Base-by-base conservation (phyloP, 2,113 vertebrate species). In the Pelecanus crispus region DNA sequence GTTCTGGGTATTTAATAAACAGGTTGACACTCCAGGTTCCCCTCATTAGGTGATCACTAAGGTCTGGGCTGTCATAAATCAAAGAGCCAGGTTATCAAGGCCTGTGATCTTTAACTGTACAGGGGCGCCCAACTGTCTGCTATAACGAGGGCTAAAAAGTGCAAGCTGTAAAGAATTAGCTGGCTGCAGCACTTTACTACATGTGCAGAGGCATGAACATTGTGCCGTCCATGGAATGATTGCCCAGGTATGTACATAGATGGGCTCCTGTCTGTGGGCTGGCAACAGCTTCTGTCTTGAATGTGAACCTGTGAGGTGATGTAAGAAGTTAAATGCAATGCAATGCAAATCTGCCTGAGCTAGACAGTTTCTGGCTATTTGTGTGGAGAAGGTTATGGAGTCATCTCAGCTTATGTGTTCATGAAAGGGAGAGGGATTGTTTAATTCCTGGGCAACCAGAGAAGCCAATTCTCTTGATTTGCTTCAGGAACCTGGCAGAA, bases 1-100 rank as follows among this genome's bases (percentile, higher is more conserved):
- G 98, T 99, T 99, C 98, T 98, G 98, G 98, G 98, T 98, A 99
- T 99, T 99, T 99, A 99, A 99, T 99, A 99, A 99, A 99, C 98
- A 99, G 99, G 98, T 99, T 99, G 99, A 99, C 99, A 99, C 99
- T 99, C 98, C 89, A 96, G 84, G 98, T 98, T 98, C 98, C 98
- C 98, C 99, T 99, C 99, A 99, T 99, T 99, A 99, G 99, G 99
- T 98, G 98, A 98, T 98, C 97, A 98, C 96, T 98, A 98, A 98
- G 97, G 98, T 98, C 98, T 59, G 95, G 95, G 90, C 97, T 97
- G 98, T 98, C 98, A 98, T 99, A 99, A 99, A 99, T 99, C 99
- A 99, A 99, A 98, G 97, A 96, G 96, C 98, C 98, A 98, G 98
- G 99, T 99, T 99, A 99, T 99, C 99, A 99, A 98, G 98, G 98